Base-by-base conservation (phyloP, 2,113 vertebrate genomes). In the Ascaphus truei region DNA sequence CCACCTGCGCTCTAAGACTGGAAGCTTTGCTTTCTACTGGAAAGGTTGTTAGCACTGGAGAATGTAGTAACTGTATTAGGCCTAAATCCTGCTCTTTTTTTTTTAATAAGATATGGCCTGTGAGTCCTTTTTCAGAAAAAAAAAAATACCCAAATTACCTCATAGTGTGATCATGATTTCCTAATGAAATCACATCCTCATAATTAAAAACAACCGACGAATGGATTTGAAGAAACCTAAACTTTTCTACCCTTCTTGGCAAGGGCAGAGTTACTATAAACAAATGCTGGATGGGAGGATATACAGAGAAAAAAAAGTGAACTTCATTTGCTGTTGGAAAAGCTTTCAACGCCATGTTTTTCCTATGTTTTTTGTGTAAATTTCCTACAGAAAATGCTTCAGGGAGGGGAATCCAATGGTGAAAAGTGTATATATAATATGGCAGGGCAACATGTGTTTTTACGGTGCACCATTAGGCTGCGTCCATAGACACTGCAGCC, bases 1-100 rank as follows among this genome's bases (percentile, higher is more conserved):
- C 39, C 68, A 65, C 63, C 78, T 79, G 73, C 45, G 68, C 77
- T 22, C 73, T 1, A 7, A 62, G 34, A 57, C 76, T 59, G 55
- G 66, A 29, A 52, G 45, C 33, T 34, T 22, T 47, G 4, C 45
- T 62, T 57, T 36, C 47, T 39, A 13, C 57, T 66, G 72, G 77
- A 76, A 58, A 2, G 0, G 10, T 2, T 27, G 45, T 26, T 71
- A 6, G 16, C 53, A 50, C 37, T 53, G 48, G 20, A 51, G 60
- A 22, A 16, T 0, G 9, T 7, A 9, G 61, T 10, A 11, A 51
- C 7, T 15, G 33, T 15, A 2, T 56, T 31, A 71, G 45, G 62
- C 0, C 11, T 25, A 34, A 2, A 29, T 57, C 33, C 29, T 48
- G 10, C 15, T 15, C 1, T 39, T 8, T 2, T 7, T 67, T 2